A percentile compares a stretch with the other conserved stretches of the same genome.
phyloP scores from a whole-genome alignment of 30 jellyfish, hydroid and myxozoan species.

The Turritopsis dohrnii region DNA sequence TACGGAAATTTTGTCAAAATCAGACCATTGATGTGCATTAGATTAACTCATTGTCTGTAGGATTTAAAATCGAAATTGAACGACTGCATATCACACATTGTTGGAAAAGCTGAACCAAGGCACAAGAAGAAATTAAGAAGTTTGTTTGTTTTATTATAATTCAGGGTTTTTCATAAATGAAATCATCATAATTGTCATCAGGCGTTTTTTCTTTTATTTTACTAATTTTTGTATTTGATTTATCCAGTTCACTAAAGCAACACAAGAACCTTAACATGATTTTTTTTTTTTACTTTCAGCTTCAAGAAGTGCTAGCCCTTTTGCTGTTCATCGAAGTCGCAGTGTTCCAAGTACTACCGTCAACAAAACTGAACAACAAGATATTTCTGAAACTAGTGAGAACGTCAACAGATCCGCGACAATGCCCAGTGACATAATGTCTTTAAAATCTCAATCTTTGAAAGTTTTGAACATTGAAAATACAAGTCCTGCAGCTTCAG shows the following conservation, averaged over 20 bases:
- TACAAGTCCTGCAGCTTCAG: neutral
- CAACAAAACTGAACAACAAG: neutral
- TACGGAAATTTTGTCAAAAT: too few relatives aligned
- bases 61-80: slow-evolving; percentile 46
- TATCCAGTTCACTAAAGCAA: neutral
- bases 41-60: slow-evolving; percentile 31
- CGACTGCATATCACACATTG: slow-evolving; percentile 53
- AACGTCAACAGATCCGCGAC: neutral
- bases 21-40: neutral
- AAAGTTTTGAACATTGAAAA: neutral
- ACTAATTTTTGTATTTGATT: neutral
- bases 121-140: slow-evolving; percentile 9
- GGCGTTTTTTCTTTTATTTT: too few relatives aligned
- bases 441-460: neutral
- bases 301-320: slow-evolving; percentile 52
- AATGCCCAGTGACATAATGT: neutral
- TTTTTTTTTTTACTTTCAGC: neutral
- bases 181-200: too few relatives aligned
- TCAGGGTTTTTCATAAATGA: too few relatives aligned
- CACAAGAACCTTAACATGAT: neutral
- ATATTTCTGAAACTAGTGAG: neutral
- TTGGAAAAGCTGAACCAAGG: slow-evolving; percentile 62
- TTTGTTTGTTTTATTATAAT: neutral
- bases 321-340: slow-evolving; percentile 50
- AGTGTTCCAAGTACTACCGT: slow-evolving; percentile 38